These are phyloP conservation scores for Pteruthius melanotis DNA, from an alignment of 2,113 vertebrate species.

Conservation along the genomic window DNA sequence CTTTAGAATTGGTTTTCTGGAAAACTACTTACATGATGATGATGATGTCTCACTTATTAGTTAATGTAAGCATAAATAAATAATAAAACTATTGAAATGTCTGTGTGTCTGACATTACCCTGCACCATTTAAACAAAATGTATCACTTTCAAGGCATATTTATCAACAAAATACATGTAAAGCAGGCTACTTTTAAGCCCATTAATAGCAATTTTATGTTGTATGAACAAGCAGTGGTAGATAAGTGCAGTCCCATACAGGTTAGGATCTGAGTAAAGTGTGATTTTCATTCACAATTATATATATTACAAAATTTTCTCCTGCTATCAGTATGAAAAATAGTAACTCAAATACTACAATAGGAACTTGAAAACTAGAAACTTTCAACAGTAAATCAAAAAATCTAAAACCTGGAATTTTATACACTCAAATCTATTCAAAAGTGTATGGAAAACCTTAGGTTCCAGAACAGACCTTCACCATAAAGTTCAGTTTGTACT, in stretches of 20 bases:
- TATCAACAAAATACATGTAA: not conserved
- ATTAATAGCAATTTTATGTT: not conserved
- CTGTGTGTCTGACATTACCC: not conserved
- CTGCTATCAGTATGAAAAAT: not conserved
- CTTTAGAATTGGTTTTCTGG: not conserved
- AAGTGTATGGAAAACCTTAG: not conserved
- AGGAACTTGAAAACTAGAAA: not conserved
- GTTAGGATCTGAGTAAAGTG: not conserved
- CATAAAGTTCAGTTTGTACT: not conserved
- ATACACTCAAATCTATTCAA: not conserved
- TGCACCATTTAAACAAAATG: not conserved
- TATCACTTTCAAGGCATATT: not conserved
- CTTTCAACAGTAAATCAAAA: not conserved
- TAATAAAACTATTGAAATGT: not conserved
- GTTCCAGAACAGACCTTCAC: not conserved
- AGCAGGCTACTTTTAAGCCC: not conserved
- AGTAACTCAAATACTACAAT: not conserved
- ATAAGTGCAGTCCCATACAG: not conserved
- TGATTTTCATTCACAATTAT: not conserved
- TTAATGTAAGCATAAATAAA: slow-evolving; percentile 9
- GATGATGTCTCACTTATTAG: not conserved
- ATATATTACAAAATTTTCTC: not conserved
- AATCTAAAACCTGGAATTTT: not conserved
- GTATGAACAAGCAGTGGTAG: not conserved
- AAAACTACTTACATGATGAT: not conserved